Evolutionary conservation across 92 coral and sea anemone genomes (phyloP).

Genomic region (Nematostella vectensis): DNA sequence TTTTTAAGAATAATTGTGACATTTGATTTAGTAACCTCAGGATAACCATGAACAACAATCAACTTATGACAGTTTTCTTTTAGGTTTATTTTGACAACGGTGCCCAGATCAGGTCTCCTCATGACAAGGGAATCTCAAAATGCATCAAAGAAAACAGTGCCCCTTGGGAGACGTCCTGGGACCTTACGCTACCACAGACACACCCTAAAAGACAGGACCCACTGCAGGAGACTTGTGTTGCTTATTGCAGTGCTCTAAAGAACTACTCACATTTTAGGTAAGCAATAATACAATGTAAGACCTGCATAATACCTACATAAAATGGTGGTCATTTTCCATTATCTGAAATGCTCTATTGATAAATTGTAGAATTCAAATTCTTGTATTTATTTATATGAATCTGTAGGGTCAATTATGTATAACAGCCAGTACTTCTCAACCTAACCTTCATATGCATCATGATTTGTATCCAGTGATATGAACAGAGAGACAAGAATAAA

Average conservation of each 20-base stretch:
- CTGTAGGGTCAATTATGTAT: neutral
- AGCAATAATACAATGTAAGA: neutral
- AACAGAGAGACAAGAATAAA: slow-evolving; percentile 57
- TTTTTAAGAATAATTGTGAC: too few relatives aligned
- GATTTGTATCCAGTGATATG: slow-evolving; percentile 52
- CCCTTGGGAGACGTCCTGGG: slow-evolving; percentile 93
- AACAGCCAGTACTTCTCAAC: too few relatives aligned
- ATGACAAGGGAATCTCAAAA: slow-evolving; percentile 83
- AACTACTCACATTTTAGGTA: slow-evolving; percentile 84
- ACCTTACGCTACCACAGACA: slow-evolving; percentile 32
- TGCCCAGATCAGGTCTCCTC: slow-evolving; percentile 95
- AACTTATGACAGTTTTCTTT: neutral
- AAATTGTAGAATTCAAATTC: neutral
- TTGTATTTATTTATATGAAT: neutral
- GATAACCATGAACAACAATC: too few relatives aligned
- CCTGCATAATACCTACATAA: too few relatives aligned
- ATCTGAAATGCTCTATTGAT: too few relatives aligned
- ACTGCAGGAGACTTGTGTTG: slow-evolving; percentile 46
- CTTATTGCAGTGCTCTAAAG: slow-evolving; percentile 72
- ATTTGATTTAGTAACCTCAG: too few relatives aligned
- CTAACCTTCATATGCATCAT: too few relatives aligned
- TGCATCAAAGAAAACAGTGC: slow-evolving; percentile 69
- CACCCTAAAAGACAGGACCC: slow-evolving; percentile 60
- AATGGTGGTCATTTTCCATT: too few relatives aligned
- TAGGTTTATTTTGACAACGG: slow-evolving; percentile 96